Conservation (phyloP, 2,888 invertebrate species). For the Acrocyrtus sp. region DNA sequence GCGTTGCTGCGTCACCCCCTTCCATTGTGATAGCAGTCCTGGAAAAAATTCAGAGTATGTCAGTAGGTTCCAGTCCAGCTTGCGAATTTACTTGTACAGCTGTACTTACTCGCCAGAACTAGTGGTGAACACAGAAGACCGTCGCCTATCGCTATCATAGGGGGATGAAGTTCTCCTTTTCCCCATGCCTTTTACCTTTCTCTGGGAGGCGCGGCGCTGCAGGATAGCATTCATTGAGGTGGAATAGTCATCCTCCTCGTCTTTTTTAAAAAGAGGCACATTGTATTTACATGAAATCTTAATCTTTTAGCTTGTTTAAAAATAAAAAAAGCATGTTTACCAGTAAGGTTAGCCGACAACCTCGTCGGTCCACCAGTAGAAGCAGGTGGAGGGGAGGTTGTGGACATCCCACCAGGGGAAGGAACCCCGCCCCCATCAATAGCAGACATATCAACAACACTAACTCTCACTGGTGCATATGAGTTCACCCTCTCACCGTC, state of each 20-base stretch:
- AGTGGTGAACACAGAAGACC: conserved; percentile 83
- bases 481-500: no score
- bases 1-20: conserved; percentile 73
- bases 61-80: no score
- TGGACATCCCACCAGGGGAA: conserved; percentile 34
- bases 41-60: no score
- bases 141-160: conserved; percentile 65
- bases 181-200: conserved; percentile 75
- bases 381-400: conserved; percentile 43
- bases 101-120: conserved; percentile 86
- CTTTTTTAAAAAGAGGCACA: conserved; percentile 49
- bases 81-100: no score
- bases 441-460: conserved; percentile 47
- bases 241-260: conserved; percentile 82
- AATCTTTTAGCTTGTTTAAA: neutral
- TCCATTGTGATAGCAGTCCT: conserved; percentile 84
- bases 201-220: conserved; percentile 77
- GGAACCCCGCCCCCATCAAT: conserved; percentile 35
- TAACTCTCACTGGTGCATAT: conserved; percentile 46
- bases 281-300: neutral
- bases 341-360: conserved; percentile 32
- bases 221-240: conserved; percentile 86
- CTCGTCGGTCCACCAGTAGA: conserved; percentile 21
- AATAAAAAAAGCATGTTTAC: conserved; percentile 1
- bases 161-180: conserved; percentile 74